Evolutionary conservation across 2,888 invertebrate genomes (phyloP).

Genomic region (Volucella inanis): DNA sequence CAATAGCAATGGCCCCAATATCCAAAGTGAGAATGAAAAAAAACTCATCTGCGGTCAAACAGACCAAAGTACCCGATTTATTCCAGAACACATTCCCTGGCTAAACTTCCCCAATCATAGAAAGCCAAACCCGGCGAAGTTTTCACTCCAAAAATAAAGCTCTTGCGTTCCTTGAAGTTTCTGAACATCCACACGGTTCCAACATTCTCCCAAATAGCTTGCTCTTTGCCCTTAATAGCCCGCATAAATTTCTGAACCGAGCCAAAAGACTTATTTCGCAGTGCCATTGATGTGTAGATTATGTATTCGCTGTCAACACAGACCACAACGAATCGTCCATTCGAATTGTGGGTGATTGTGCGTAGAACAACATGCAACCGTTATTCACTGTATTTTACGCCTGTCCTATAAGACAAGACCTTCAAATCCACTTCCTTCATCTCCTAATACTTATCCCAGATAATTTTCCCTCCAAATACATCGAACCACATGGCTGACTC

Average conservation of each 20-base stretch:
- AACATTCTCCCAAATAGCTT: slow-evolving; percentile 94
- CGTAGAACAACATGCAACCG: slow-evolving; percentile 97
- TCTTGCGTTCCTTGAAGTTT: slow-evolving; percentile 98
- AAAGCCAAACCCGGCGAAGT: slow-evolving; percentile 96
- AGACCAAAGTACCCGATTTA: slow-evolving; percentile 96
- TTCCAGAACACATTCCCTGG: slow-evolving; percentile 97
- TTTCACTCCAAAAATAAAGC: slow-evolving; percentile 96
- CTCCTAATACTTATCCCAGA: slow-evolving; percentile 99
- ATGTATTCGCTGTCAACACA: slow-evolving; percentile 99
- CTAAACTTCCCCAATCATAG: slow-evolving; percentile 99
- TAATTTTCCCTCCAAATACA: slow-evolving; percentile 98
- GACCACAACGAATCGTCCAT: slow-evolving; percentile 95
- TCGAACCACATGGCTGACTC: slow-evolving; percentile 99
- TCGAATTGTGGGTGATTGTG: slow-evolving; percentile 98
- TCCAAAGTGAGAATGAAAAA: slow-evolving; percentile 97
- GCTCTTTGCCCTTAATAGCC: slow-evolving; percentile 97
- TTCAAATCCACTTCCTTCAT: slow-evolving; percentile 90
- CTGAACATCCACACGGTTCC: slow-evolving; percentile 97
- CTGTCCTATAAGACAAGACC: slow-evolving; percentile 84
- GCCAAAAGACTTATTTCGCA: slow-evolving; percentile 99
- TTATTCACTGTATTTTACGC: slow-evolving; percentile 93
- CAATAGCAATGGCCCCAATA: slow-evolving; percentile 90
- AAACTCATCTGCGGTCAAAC: slow-evolving; percentile 96
- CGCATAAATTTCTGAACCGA: slow-evolving; percentile 99
- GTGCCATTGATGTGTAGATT: slow-evolving; percentile 99